phyloP scores from a whole-genome alignment of 2,797 vertebrate genomes.

The Chelon auratus region DNA sequence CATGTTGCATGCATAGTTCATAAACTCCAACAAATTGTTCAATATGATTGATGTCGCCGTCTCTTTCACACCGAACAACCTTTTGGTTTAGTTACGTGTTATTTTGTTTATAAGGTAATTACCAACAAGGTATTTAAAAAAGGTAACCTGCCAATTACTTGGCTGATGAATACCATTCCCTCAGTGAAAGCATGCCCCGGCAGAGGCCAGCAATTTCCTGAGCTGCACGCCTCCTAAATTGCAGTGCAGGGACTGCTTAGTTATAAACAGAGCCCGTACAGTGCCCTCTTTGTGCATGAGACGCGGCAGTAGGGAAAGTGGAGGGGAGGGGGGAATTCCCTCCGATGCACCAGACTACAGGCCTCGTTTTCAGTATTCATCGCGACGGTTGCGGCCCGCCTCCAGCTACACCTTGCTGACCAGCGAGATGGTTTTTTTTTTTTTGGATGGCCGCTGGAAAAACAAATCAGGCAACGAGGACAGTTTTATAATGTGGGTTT shows the following conservation, averaged over 20 bases:
- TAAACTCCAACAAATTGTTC: constrained; percentile 57
- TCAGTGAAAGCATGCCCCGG: constrained; percentile 92
- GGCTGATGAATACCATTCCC: constrained; percentile 93
- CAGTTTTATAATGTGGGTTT: constrained; percentile 36
- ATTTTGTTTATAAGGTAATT: constrained; percentile 97
- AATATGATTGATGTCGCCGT: constrained; percentile 57
- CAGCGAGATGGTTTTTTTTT: constrained; percentile 51
- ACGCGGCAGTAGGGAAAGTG: constrained; percentile 55
- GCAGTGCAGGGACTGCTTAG: constrained; percentile 91
- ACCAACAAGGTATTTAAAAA: constrained; percentile 94
- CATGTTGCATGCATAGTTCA: constrained; percentile 29
- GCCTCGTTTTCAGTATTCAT: constrained; percentile 87
- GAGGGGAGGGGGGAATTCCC: constrained; percentile 79
- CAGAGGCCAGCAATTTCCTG: constrained; percentile 97
- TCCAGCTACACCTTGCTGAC: constrained; percentile 60
- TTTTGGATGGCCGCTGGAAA: constrained; percentile 21
- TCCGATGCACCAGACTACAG: constrained; percentile 85
- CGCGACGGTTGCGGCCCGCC: constrained; percentile 72
- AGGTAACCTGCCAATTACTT: constrained; percentile 93
- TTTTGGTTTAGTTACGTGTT: constrained; percentile 82
- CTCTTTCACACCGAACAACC: constrained; percentile 80
- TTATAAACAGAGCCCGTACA: constrained; percentile 88
- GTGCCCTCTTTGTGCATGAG: constrained; percentile 90
- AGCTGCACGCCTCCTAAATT: constrained; percentile 94
- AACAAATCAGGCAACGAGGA: constrained; percentile 9